Evolutionary conservation across 2,888 invertebrate genomes (phyloP).

Genomic region (Agrilus biguttatus): DNA sequence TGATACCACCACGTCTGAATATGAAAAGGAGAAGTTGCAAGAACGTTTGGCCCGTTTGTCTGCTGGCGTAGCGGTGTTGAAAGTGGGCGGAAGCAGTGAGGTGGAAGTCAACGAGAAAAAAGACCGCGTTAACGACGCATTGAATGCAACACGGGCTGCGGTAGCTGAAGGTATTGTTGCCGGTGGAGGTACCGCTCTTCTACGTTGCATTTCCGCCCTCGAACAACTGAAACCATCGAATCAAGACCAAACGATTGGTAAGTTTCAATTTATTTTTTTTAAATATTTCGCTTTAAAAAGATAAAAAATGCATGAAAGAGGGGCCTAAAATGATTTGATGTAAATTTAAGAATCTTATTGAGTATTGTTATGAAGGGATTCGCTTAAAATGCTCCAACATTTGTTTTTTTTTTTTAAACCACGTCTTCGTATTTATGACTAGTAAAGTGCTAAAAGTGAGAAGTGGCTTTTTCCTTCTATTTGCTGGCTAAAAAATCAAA

Average conservation of each 20-base stretch:
- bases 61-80: slow-evolving; percentile 34
- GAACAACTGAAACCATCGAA: slow-evolving; percentile 24
- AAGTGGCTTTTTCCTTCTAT: too few species aligned
- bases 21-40: slow-evolving; percentile 35
- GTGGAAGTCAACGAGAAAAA: slow-evolving; percentile 37
- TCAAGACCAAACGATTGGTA: slow-evolving; percentile 30
- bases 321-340: too few species aligned
- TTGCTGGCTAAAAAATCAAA: too few species aligned
- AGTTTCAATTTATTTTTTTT: slow-evolving; percentile 5
- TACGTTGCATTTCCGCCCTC: slow-evolving; percentile 28
- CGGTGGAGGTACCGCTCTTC: slow-evolving; percentile 34
- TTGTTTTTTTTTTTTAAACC: too few species aligned
- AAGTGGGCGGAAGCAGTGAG: slow-evolving; percentile 35
- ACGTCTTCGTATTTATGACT: too few species aligned
- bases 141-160: slow-evolving; percentile 35
- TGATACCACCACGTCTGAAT: slow-evolving; percentile 31
- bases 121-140: slow-evolving; percentile 34
- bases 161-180: slow-evolving; percentile 38
- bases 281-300: not conserved
- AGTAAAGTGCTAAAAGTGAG: too few species aligned
- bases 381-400: too few species aligned
- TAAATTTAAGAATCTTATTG: too few species aligned
- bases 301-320: too few species aligned
- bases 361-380: too few species aligned
- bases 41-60: slow-evolving; percentile 34